Conservation (phyloP, 2,888 invertebrate genomes). For the Limnephilus auricula region DNA sequence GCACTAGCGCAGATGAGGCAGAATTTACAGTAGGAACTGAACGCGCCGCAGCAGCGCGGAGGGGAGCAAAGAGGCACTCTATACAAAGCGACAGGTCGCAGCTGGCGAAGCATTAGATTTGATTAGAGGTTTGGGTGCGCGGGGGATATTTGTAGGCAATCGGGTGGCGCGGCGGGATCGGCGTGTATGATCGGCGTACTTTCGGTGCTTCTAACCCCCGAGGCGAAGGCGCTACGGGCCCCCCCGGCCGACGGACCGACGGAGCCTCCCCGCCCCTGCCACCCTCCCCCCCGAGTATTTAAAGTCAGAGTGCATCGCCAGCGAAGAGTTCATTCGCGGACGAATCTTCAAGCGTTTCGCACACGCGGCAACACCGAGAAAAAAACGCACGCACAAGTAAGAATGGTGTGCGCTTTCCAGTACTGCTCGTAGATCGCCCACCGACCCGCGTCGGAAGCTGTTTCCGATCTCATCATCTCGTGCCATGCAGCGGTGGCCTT, state of each 20-base stretch:
- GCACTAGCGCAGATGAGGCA: conserved; percentile 44
- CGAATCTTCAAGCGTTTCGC: conserved; percentile 64
- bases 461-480: conserved; percentile 13
- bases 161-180: background rate
- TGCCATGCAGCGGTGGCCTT: conserved; percentile 33
- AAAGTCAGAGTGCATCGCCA: conserved; percentile 64
- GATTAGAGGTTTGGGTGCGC: background rate
- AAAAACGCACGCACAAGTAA: conserved; percentile 50
- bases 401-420: conserved; percentile 45
- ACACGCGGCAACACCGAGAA: conserved; percentile 49
- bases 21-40: conserved; percentile 56
- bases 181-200: conserved; percentile 39
- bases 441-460: conserved; percentile 31
- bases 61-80: conserved; percentile 3
- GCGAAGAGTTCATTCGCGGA: conserved; percentile 66
- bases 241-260: conserved; percentile 53
- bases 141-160: background rate
- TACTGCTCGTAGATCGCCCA: background rate
- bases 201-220: conserved; percentile 61
- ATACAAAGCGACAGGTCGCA: background rate
- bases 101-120: background rate
- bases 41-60: background rate
- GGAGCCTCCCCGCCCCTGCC: conserved; percentile 49
- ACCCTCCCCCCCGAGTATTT: conserved; percentile 64
- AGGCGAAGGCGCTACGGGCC: conserved; percentile 61